Evolutionary conservation across 2,113 vertebrate species (phyloP).

Genomic region (human): DNA sequence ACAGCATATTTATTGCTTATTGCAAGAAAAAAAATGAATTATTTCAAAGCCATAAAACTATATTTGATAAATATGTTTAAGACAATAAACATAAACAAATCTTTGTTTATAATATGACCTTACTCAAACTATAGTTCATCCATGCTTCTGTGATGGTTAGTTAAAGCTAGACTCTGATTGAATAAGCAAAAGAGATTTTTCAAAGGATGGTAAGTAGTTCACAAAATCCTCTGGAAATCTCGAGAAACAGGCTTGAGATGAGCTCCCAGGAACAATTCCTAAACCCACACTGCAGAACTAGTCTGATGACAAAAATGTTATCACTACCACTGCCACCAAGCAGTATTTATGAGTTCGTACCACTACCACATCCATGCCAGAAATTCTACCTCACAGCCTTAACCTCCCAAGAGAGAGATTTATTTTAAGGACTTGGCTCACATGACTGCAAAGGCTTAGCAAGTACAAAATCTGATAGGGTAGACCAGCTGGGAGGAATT

Average conservation of each 20-base stretch:
- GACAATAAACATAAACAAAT: slow-evolving; percentile 46
- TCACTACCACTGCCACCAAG: background rate
- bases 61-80: slow-evolving; percentile 35
- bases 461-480: background rate
- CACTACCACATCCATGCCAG: background rate
- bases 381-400: background rate
- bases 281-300: background rate
- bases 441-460: background rate
- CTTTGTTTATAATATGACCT: background rate
- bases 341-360: background rate
- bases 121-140: background rate
- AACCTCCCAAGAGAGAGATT: background rate
- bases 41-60: background rate
- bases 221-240: background rate
- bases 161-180: background rate
- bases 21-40: slow-evolving; percentile 19
- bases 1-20: background rate
- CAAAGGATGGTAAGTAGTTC: background rate
- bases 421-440: background rate
- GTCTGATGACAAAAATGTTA: background rate
- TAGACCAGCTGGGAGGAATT: background rate
- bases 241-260: background rate
- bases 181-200: background rate
- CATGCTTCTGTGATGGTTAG: background rate
- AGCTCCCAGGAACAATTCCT: background rate